Evolutionary conservation across 2,888 invertebrate genomes (phyloP).

Genomic region (Pycnomerus fuliginosus): DNA sequence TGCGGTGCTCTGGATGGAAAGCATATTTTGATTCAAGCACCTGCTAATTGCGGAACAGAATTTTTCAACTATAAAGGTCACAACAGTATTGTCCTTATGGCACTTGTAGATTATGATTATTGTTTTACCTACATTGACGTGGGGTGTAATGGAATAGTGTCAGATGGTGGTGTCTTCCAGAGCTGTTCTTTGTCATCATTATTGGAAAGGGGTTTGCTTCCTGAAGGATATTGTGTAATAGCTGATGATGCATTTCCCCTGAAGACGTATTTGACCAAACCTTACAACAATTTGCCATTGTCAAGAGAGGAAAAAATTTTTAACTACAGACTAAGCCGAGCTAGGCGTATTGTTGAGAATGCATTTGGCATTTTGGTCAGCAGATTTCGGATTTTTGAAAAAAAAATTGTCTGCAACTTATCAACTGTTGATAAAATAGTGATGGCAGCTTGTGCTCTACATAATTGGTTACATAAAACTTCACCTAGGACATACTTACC

Average conservation of each 20-base stretch:
- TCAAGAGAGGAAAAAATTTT: neutral
- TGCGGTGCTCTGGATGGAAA: too few species aligned
- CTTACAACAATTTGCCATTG: neutral
- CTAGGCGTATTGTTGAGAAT: neutral
- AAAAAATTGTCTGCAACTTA: neutral
- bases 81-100: too few species aligned
- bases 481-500: slow-evolving; percentile 8
- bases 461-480: neutral
- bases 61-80: too few species aligned
- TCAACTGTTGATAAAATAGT: neutral
- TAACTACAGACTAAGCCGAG: neutral
- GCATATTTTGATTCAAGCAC: too few species aligned
- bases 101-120: too few species aligned
- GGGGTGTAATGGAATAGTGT: too few species aligned
- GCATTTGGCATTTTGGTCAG: neutral
- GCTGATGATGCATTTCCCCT: neutral
- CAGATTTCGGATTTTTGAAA: neutral
- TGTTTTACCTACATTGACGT: too few species aligned
- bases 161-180: neutral
- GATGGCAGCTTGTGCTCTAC: neutral
- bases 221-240: neutral
- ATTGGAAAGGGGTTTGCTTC: neutral
- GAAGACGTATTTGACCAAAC: neutral
- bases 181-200: neutral
- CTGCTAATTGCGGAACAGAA: too few species aligned